A percentile compares a stretch with the other conserved stretches of the same genome.
Conservation (phyloP, 2,888 invertebrate genomes). For the Agapostemon virescens region DNA sequence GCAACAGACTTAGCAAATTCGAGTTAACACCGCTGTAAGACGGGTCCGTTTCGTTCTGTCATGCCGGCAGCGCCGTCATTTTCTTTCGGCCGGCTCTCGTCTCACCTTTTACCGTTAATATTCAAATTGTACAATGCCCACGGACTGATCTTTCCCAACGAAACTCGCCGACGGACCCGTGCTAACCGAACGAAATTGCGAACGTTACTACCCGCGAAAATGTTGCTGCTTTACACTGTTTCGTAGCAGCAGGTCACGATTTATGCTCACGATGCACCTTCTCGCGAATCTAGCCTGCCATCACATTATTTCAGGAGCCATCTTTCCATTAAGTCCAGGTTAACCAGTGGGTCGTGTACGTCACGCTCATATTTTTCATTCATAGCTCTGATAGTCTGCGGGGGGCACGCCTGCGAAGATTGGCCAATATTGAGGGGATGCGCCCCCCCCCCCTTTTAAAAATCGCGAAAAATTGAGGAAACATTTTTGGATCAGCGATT, state of each 20-base stretch:
- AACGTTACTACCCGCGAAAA: not conserved
- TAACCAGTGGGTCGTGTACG: not conserved
- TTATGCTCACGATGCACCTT: not conserved
- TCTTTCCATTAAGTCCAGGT: not conserved
- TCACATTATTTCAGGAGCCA: not conserved
- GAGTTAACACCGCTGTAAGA: not conserved
- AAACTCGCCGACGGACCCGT: not conserved
- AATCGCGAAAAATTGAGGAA: too few relatives aligned
- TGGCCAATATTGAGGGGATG: too few relatives aligned
- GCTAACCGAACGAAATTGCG: not conserved
- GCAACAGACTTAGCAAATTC: constrained; percentile 1
- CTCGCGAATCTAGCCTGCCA: not conserved
- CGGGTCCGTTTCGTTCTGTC: not conserved
- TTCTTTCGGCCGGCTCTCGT: not conserved
- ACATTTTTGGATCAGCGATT: too few relatives aligned
- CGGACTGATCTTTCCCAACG: not conserved
- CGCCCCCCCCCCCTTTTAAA: too few relatives aligned
- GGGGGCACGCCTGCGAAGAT: too few relatives aligned
- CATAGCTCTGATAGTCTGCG: too few relatives aligned
- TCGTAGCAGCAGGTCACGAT: not conserved
- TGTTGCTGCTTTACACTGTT: not conserved
- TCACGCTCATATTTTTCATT: not conserved
- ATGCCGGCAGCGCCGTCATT: not conserved
- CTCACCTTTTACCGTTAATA: not conserved
- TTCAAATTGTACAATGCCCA: not conserved